Evolutionary conservation across 2,797 vertebrate species (phyloP), one percentile per base, ranked within the genome.

Genomic region (Bovichtus variegatus): DNA sequence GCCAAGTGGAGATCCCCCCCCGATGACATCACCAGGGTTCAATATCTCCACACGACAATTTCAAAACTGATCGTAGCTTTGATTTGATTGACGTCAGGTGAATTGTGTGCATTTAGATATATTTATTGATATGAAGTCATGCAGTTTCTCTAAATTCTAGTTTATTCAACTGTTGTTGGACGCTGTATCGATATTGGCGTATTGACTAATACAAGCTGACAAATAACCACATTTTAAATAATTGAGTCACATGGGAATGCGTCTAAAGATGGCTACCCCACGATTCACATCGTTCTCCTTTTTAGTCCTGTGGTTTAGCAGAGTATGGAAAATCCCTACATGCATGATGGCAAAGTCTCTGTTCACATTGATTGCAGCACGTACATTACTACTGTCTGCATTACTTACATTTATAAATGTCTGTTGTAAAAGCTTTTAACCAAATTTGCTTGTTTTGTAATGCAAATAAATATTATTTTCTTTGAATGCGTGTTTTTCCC

Each of bases 391-490:
- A 41, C 70, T 58, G 71, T 81, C 76, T 82, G 77, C 67, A 31
- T 74, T 36, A 51, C 70, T 68, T 51, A 1, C 1, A 47, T 76
- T 83, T 71, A 44, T 55, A 76, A 63, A 68, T 78, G 36, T 87
- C 63, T 78, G 21, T 63, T 43, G 76, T 87, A n/a, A 74, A 82
- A 90, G 89, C 88, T 91, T 90, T 91, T 90, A 87, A 92, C 82
- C 84, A 89, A 88, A 92, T 81, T 54, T 44, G 43, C 65, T 83
- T 83, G 59, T 82, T 89, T 91, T 81, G 44, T 80, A 81, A 82
- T 79, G 74, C 61, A 74, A 84, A 87, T 83, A 82, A 83, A 86
- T 80, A 59, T 65, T 51, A 68, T 79, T 76, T 87, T 81, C 67
- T 83, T 81, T 29, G 54, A 83, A 74, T 54, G 65, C 3, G 7